Evolutionary conservation across 1,140 invertebrate genomes (phyloP).

Genomic region (fruit fly (Drosophila melanogaster)): DNA sequence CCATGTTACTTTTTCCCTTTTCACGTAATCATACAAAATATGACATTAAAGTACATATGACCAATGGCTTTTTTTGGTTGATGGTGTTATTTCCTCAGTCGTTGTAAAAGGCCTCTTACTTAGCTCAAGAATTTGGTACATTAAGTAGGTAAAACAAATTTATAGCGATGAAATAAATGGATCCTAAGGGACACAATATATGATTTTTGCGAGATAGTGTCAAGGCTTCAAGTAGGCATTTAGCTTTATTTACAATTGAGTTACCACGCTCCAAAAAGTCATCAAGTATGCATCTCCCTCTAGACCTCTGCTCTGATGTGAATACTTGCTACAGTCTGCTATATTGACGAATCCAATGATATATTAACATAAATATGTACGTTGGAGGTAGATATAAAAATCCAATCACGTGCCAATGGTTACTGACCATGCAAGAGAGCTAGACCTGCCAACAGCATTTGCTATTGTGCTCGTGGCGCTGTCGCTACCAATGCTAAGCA

Average conservation of each 20-base stretch:
- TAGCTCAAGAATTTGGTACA: no score
- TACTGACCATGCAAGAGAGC: conserved; percentile 56
- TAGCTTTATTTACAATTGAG: conserved; percentile 53
- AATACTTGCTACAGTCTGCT: conserved; percentile 9
- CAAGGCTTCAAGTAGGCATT: conserved; percentile 54
- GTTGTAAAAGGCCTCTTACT: no score
- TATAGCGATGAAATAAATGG: not conserved
- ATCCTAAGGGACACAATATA: not conserved
- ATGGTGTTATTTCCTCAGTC: no score
- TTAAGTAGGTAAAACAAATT: no score
- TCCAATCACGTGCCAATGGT: conserved; percentile 74
- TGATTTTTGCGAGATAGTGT: conserved; percentile 45
- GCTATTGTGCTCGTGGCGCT: conserved; percentile 23
- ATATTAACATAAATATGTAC: conserved; percentile 35
- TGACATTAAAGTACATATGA: no score
- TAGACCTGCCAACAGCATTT: conserved; percentile 30
- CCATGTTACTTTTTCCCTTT: no score
- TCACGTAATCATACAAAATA: no score
- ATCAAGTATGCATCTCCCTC: not conserved
- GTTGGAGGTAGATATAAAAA: conserved; percentile 50
- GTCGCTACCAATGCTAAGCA: conserved; percentile 18
- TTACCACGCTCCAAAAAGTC: conserved; percentile 41
- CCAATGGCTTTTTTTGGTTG: no score
- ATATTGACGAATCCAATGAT: conserved; percentile 38
- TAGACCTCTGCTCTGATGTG: conserved; percentile 1